Evolutionary conservation across 2,797 vertebrate species (phyloP), one percentile per base, ranked within the genome.

Genomic region (Peromyscus melanophrys): DNA sequence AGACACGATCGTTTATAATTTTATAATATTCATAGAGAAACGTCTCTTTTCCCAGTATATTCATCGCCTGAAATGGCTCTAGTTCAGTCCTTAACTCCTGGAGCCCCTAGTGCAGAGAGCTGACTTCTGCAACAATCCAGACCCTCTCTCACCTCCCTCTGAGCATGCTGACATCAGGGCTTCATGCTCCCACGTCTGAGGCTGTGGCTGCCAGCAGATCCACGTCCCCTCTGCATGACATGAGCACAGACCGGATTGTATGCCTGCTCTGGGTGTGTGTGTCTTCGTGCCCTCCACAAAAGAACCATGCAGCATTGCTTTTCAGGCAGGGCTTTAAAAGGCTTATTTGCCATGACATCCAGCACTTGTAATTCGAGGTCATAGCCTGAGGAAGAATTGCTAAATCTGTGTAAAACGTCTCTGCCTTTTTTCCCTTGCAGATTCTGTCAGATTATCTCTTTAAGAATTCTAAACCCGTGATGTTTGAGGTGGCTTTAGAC

Each of bases 311-410:
- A 13, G 91, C 86, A 78, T 16, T 82, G 89, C 95, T 95, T 89
- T 69, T 76, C 95, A 91, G 65, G 78, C 80, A 1, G 1, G 65
- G 95, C 80, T 96, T 96, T 94, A 67, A 93, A 96, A 80, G 95
- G 95, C 97, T 96, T 96, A 97, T 96, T 97, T 95, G 90, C 96
- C 97, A 92, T 97, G 95, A 97, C 97, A 96, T 87, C 95, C 94
- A 95, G 93, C 71, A 37, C 97, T 95, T 88, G 94, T 96, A 94
- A 97, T 94, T 94, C 77, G 95, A 96, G 95, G 95, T 97, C 97
- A 92, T 92, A 88, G 94, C 97, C 97, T 1, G 71, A 93, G 96
- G 97, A 97, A 88, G 95, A 93, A 96, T 95, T 94, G 90, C 95
- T 95, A 88, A 94, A 93, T 93, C 97, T 94, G 95, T 88, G 90